Evolutionary conservation across 2,888 invertebrate species (phyloP).

Genomic region (Amphipyra tragopoginis): DNA sequence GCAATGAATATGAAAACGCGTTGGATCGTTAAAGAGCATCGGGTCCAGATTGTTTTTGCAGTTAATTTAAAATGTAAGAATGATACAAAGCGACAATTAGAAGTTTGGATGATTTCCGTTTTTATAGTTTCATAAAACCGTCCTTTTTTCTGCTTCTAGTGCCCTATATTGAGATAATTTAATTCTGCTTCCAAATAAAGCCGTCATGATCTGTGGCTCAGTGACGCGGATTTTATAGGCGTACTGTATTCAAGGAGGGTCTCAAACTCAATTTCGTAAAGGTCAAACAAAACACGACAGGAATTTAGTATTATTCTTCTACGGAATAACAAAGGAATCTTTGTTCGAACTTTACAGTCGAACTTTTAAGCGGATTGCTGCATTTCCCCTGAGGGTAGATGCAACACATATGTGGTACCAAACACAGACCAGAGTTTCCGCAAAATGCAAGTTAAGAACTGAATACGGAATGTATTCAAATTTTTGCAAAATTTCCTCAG

Average conservation of each 20-base stretch:
- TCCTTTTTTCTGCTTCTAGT: slow-evolving; percentile 1
- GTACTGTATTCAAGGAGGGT: slow-evolving; percentile 18
- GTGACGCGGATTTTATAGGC: slow-evolving; percentile 27
- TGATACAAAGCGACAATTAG: slow-evolving; percentile 42
- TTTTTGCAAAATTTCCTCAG: slow-evolving; percentile 24
- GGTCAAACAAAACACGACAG: slow-evolving; percentile 33
- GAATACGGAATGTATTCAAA: slow-evolving; percentile 40
- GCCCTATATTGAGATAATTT: slow-evolving; percentile 16
- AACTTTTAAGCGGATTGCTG: slow-evolving; percentile 28
- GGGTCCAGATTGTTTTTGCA: slow-evolving; percentile 66
- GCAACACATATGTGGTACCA: slow-evolving; percentile 33
- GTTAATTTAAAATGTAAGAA: slow-evolving; percentile 64
- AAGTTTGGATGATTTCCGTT: slow-evolving; percentile 15
- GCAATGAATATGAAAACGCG: slow-evolving; percentile 74
- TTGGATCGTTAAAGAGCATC: slow-evolving; percentile 67
- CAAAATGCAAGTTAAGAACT: slow-evolving; percentile 24
- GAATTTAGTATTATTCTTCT: slow-evolving; percentile 29
- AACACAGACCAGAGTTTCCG: slow-evolving; percentile 16
- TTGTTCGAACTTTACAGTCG: slow-evolving; percentile 16
- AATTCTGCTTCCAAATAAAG: slow-evolving; percentile 37
- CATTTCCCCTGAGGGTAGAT: slow-evolving; percentile 20
- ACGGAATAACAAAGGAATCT: not conserved
- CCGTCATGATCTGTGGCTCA: slow-evolving; percentile 36
- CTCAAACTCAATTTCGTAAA: slow-evolving; percentile 36
- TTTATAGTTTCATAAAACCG: slow-evolving; percentile 27